Conservation (phyloP, 2,113 vertebrate genomes). For the Saccopteryx leptura region DNA sequence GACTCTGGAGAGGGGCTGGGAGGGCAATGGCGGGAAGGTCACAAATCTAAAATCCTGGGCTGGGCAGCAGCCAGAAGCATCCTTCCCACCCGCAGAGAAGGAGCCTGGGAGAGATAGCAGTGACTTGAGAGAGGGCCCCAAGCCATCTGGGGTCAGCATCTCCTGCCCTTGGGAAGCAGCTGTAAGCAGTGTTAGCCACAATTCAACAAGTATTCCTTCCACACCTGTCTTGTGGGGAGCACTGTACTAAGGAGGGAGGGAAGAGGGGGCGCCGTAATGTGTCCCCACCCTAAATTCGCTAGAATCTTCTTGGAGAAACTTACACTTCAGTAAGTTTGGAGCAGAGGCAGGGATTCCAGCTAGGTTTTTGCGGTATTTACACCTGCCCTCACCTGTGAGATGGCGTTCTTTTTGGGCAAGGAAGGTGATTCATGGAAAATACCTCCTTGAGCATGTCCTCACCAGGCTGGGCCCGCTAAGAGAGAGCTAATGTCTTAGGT, state of each 20-base stretch:
- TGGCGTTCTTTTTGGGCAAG: not conserved
- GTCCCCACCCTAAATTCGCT: not conserved
- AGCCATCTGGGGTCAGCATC: not conserved
- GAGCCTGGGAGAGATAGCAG: not conserved
- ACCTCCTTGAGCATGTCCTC: not conserved
- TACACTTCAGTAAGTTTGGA: not conserved
- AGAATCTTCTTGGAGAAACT: not conserved
- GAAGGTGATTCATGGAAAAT: constrained; percentile 21
- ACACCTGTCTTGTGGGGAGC: not conserved
- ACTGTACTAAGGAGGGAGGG: fast-evolving
- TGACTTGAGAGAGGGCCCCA: not conserved
- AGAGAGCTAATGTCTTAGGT: not conserved
- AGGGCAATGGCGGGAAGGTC: not conserved
- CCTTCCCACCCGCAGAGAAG: not conserved
- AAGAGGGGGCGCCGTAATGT: fast-evolving
- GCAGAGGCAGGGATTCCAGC: not conserved
- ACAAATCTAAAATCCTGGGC: not conserved
- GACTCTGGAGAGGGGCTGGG: not conserved
- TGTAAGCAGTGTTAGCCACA: not conserved
- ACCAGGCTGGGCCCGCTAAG: not conserved
- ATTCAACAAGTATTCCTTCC: not conserved
- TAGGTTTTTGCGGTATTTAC: not conserved
- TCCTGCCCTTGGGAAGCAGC: not conserved
- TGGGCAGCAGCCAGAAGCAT: not conserved
- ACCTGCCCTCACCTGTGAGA: not conserved